Base-by-base conservation (phyloP, 2,888 invertebrate species). In the Thymelicus lineola region DNA sequence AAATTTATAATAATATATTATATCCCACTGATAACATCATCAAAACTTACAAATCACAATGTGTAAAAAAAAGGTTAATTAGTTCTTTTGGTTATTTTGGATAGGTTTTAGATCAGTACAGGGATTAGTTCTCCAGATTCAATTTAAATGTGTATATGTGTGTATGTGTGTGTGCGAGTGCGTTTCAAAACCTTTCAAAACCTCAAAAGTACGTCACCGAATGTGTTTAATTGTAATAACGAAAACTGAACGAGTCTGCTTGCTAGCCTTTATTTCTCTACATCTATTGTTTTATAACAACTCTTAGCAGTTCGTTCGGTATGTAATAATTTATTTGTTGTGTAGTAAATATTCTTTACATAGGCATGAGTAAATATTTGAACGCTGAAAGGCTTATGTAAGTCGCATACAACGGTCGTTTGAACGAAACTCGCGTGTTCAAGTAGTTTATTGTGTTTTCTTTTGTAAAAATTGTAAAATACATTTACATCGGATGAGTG, bases 391-490 rank as follows among this genome's bases (percentile, higher is more conserved):
- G 62, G 62, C 48, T 60, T 60, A 57, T 46, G 57, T 46, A 42
- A 46, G 58, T 60, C n/a, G 58, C 28, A 5, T 5, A 58, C 59
- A 42, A 64, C 53, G 64, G 42, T 35, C 48, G 57, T 20, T 59
- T 14, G 12, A 59, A 48, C 36, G 58, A 60, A 60, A 70, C 61
- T 70, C 55, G 68, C 64, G 59, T 70, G 64, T 72, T 72, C 63
- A 72, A 71, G 72, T 66, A 73, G 59, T 28, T 62, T 55, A 73
- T 72, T 73, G 71, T 71, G 71, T 71, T 73, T 69, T 42, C 65
- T 70, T 71, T 70, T 69, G 71, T 75, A 61, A 15, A 14, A 50
- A 50, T 12, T 50, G 74, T 74, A 55, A 55, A 68, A 62, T 55
- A 68, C 45, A 62, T 68, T 62, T 67, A 45, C n/a, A 61, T 17